Evolutionary conservation across 1,140 invertebrate species (phyloP).

Genomic region (Euglossa dilemma): DNA sequence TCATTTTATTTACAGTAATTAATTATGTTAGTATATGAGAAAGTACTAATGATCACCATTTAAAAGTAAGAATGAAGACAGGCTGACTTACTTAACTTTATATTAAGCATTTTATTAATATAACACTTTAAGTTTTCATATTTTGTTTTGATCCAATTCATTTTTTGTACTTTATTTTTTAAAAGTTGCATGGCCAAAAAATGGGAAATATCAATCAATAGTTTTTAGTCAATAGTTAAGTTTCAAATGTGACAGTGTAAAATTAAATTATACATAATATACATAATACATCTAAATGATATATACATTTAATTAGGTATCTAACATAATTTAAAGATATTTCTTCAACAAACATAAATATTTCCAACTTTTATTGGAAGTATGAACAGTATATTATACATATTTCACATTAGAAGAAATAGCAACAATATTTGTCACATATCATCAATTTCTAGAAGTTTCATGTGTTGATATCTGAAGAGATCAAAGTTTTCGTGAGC

Average conservation of each 20-base stretch:
- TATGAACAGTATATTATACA: constrained; percentile 49
- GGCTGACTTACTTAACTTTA: constrained; percentile 17
- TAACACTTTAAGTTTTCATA: neutral
- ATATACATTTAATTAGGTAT: constrained; percentile 36
- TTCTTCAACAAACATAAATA: constrained; percentile 48
- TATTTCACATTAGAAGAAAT: constrained; percentile 45
- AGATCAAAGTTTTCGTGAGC: constrained; percentile 69
- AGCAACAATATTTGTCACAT: constrained; percentile 23
- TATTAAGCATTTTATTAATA: neutral
- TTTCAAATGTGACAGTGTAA: constrained; percentile 22
- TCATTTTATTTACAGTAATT: constrained; percentile 43
- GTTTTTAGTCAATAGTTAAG: constrained; percentile 1
- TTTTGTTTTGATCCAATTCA: constrained; percentile 1
- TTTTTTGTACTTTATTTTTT: constrained; percentile 10
- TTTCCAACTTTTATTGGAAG: constrained; percentile 39
- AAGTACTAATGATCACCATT: constrained; percentile 25
- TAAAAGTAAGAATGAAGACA: constrained; percentile 17
- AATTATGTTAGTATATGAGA: constrained; percentile 4
- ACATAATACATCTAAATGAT: constrained; percentile 19
- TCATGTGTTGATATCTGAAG: neutral
- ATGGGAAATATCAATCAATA: constrained; percentile 14
- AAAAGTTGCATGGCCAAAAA: neutral
- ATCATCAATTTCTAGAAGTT: constrained; percentile 8
- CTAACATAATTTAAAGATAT: constrained; percentile 21
- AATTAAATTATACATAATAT: constrained; percentile 40